Conservation (phyloP, 2,888 invertebrate species). For the Xanthia togata region DNA sequence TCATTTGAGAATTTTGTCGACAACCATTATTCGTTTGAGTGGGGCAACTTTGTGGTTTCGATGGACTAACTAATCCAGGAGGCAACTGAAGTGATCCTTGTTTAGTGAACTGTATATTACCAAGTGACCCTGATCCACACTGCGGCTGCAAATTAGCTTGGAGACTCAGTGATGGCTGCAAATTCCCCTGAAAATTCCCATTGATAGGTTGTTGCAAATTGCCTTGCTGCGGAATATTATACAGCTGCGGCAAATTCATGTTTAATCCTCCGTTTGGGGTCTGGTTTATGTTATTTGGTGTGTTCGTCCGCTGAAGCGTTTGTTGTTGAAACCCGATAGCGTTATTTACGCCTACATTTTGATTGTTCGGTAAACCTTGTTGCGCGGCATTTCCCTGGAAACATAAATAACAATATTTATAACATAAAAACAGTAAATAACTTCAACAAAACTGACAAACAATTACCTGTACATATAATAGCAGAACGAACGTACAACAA, state of each 20-base stretch:
- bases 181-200: conserved; percentile 61
- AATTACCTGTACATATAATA: conserved; percentile 72
- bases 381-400: conserved; percentile 71
- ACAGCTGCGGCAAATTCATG: conserved; percentile 53
- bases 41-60: conserved; percentile 15
- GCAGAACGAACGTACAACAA: conserved; percentile 70
- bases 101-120: conserved; percentile 56
- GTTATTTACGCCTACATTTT: conserved; percentile 64
- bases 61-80: conserved; percentile 37
- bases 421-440: conserved; percentile 21
- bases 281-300: conserved; percentile 61
- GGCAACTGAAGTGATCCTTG: conserved; percentile 50
- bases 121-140: conserved; percentile 26
- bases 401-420: conserved; percentile 31
- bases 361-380: conserved; percentile 64
- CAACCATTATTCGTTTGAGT: conserved; percentile 40
- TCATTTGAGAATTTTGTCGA: conserved; percentile 37
- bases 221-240: conserved; percentile 53
- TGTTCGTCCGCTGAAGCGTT: conserved; percentile 39
- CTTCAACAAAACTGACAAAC: conserved; percentile 33
- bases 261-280: conserved; percentile 58
- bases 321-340: conserved; percentile 60
- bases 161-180: conserved; percentile 68
- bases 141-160: conserved; percentile 59
- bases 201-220: conserved; percentile 58